Conservation (phyloP, 2,797 vertebrate genomes). For the Scolopax rusticola region DNA sequence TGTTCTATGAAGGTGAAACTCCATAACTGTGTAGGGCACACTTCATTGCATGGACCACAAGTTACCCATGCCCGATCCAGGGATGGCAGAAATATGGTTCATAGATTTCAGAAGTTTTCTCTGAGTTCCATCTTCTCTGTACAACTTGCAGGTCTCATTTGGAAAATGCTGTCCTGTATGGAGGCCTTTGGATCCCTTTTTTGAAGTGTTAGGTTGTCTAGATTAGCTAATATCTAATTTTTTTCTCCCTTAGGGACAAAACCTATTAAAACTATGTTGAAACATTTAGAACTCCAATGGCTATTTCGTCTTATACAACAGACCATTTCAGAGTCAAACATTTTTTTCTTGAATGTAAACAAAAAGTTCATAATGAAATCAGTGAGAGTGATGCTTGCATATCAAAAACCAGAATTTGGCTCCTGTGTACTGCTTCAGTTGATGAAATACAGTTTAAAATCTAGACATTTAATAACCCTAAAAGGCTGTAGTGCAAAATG, state of each 20-base stretch:
- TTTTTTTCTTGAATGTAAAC: neutral
- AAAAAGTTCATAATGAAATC: constrained; percentile 22
- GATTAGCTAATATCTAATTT: neutral
- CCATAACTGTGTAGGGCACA: fast-evolving
- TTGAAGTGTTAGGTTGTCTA: neutral
- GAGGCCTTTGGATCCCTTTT: neutral
- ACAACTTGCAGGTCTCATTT: neutral
- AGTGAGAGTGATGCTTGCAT: neutral
- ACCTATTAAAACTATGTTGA: neutral
- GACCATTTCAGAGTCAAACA: neutral
- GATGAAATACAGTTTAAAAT: constrained; percentile 39
- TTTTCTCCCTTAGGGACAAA: neutral
- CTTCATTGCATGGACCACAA: neutral
- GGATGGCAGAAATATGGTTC: neutral
- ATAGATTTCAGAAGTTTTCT: neutral
- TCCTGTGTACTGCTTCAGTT: neutral
- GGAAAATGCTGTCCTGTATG: neutral
- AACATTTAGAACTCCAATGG: neutral
- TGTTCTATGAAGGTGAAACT: neutral
- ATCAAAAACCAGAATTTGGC: neutral
- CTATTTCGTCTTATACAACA: neutral
- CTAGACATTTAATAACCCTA: constrained; percentile 57
- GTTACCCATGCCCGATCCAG: neutral
- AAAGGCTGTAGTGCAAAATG: constrained; percentile 48
- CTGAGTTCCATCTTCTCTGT: neutral